phyloP scores from a whole-genome alignment of 2,113 vertebrate species.

The Chiloscyllium plagiosum region DNA sequence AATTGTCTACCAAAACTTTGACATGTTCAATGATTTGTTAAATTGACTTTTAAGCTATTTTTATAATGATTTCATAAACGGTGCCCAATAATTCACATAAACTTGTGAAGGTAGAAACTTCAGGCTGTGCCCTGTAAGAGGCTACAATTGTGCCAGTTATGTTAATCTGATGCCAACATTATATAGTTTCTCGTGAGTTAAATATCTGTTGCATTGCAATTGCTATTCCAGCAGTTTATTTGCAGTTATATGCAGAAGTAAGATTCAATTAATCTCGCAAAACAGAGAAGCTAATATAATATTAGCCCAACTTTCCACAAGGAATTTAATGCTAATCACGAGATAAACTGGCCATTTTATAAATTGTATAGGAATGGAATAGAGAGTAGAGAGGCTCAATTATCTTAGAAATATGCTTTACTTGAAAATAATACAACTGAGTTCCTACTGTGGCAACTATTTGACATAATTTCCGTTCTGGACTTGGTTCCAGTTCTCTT shows the following conservation, averaged over 20 bases:
- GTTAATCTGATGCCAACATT: neutral
- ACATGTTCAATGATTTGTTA: neutral
- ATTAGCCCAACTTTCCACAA: neutral
- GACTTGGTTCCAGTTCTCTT: neutral
- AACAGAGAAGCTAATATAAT: neutral
- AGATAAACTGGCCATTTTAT: neutral
- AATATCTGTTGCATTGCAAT: neutral
- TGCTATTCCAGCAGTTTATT: neutral
- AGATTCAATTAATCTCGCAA: neutral
- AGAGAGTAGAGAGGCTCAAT: neutral
- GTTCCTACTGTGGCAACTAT: neutral
- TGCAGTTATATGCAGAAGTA: neutral
- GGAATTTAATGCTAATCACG: neutral
- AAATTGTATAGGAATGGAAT: neutral
- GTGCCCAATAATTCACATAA: neutral
- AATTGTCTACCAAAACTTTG: neutral
- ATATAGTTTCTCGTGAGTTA: neutral
- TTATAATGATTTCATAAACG: neutral
- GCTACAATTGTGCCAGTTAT: neutral
- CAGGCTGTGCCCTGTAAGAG: neutral
- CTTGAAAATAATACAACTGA: neutral
- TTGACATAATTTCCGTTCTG: neutral
- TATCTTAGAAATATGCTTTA: neutral
- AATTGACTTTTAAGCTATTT: neutral
- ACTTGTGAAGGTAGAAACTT: neutral